These are phyloP conservation scores for Ganaspis sp. DNA, from an alignment of 1,140 invertebrate genomes.

Conservation along the genomic window DNA sequence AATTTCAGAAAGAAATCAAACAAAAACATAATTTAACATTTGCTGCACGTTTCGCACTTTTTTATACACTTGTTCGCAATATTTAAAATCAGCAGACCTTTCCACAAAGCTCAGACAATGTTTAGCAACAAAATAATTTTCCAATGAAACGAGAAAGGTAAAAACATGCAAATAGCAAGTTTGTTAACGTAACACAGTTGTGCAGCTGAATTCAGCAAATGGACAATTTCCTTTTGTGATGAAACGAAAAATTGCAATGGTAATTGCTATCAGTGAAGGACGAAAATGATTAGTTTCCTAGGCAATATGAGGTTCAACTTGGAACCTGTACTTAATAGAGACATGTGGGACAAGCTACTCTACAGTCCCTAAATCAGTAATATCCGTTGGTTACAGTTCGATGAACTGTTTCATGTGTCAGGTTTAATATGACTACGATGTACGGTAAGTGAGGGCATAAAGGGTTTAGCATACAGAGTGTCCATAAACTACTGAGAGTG, in stretches of 20 bases:
- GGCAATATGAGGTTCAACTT: constrained; percentile 12
- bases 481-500: not conserved
- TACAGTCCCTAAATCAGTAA: constrained; percentile 28
- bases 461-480: constrained; percentile 16
- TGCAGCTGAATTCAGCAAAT: not conserved
- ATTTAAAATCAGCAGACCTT: too few relatives aligned
- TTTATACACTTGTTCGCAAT: not conserved
- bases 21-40: too few relatives aligned
- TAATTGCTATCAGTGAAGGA: constrained; percentile 6
- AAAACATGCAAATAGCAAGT: not conserved
- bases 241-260: constrained; percentile 23
- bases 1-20: too few relatives aligned
- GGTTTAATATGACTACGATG: constrained; percentile 9
- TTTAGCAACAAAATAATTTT: not conserved
- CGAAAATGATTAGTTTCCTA: constrained; percentile 23
- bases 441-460: not conserved
- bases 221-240: constrained; percentile 16
- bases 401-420: constrained; percentile 17
- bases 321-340: not conserved
- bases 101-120: not conserved
- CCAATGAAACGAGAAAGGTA: not conserved
- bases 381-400: constrained; percentile 27
- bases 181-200: not conserved
- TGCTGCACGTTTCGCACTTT: too few relatives aligned
- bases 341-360: not conserved